Base-by-base conservation (phyloP, 53 echinoderm and acorn worm genomes). In the Stichopus horrens region DNA sequence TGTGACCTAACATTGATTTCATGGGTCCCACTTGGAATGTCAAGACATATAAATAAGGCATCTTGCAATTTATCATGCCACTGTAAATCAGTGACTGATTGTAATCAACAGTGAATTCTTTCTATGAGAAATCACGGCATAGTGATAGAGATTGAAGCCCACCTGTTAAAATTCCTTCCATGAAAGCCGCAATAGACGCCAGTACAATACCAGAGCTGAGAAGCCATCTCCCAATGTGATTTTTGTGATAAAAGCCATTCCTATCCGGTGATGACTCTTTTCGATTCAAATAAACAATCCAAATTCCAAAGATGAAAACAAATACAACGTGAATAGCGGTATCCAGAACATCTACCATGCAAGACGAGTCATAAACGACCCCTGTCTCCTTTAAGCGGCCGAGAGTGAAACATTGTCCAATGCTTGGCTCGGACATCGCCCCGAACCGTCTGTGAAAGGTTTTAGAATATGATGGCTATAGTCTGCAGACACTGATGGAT, bases 121-220 rank as follows among this genome's bases (percentile, higher is more conserved):
- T 37, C 37, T 37, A 37, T 37, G 37, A 37, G 2, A 37, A 0
- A 37, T 37, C 37, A 37, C 37, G 37, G 37, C 0, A 37, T 2
- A 37, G 37, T 37, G 37, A 37, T 37, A 2, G n/a, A 8, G 7
- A 74, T 3, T 14, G 11, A 73, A 21, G 37, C 77, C 7, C 16
- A 77, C 79, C 79, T 21, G 55, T 79, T 79, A 79, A 16, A 23
- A 79, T 79, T 23, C 79, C 79, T 23, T 79, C 79, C 54, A 79
- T 14, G 10, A 79, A 54, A 54, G 55, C 54, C 54, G 79, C 54
- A 6, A 79, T 8, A n/a, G 54, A 54, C 54, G 14, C 16, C 10
- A 54, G 19, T 21, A 79, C 7, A 20, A 79, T 54, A 55, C 18
- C 14, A 56, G 54, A n/a, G 54, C 79, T 21, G 20, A 79, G 52